Base-by-base conservation (phyloP, 2,113 vertebrate genomes). In the Tor tambroides region DNA sequence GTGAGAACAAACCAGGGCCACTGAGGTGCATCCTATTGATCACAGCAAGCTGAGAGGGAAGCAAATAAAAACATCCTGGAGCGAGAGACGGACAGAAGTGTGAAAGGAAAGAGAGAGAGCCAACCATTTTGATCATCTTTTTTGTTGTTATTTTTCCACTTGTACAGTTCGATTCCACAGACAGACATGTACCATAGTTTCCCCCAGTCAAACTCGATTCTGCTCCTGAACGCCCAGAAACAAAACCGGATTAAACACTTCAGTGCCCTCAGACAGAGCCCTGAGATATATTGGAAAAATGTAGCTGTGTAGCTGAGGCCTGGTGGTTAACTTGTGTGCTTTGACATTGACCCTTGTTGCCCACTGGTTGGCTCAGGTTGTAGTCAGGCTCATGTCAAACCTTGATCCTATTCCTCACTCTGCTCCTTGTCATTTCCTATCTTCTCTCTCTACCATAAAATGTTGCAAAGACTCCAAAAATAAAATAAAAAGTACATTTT, bases 11-110 rank as follows among this genome's bases (percentile, higher is more conserved):
- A 32, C 21, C 32, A 80, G 71, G 38, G 46, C 63, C 76, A 72
- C 43, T 83, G 61, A 80, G 54, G 32, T 83, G 67, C 54, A 63
- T 81, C 69, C 49, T 71, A 86, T 80, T 81, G 49, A 74, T 88
- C 54, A 54, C 78, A 61, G 28, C 19, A 26, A 83, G 72, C 54
- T 30, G 14, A 82, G 65, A 41, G 46, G 65, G 56, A 46, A 80
- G 80, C 46, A 23, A n/a, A 75, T 49, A 43, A 72, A 41, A 83
- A 71, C 8, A 63, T 65, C 82, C 76, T 38, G 21, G 21, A 26
- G 71, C 74, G 2, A 80, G 63, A 67, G 38, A 41, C 19, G 26
- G 77, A 83, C 54, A 61, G 28, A 81, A 26, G 28, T 35, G 26
- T 19, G 43, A 54, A 21, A 54, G 28, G 35, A 49, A n/a, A n/a